A percentile compares a stretch with the other conserved stretches of the same genome.
Conservation (phyloP, 2,888 invertebrate species). For the Ectemnius cavifrons region DNA sequence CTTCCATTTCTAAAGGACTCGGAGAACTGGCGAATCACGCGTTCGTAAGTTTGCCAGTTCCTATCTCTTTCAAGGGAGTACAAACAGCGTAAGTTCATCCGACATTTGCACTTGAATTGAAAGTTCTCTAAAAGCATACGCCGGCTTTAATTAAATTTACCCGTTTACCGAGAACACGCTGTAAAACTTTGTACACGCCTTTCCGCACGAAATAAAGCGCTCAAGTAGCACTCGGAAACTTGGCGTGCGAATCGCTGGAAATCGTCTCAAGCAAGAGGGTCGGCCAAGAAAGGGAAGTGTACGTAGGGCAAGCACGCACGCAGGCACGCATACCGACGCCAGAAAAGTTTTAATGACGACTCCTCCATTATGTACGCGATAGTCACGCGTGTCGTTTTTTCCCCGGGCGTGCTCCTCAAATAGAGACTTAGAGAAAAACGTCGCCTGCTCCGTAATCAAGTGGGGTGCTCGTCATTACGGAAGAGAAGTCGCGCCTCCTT, state of each 20-base stretch:
- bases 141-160: conserved; percentile 27
- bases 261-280: conserved; percentile 8
- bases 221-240: conserved; percentile 20
- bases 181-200: conserved; percentile 29
- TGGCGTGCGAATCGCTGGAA: conserved; percentile 15
- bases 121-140: conserved; percentile 17
- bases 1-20: no score
- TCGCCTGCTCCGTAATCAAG: conserved; percentile 17
- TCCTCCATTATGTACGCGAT: conserved; percentile 44
- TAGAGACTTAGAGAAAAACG: conserved; percentile 30
- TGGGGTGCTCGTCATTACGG: not conserved
- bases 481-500: conserved; percentile 14
- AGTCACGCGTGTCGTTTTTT: conserved; percentile 32
- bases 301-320: conserved; percentile 18
- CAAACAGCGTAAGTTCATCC: not conserved
- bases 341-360: conserved; percentile 42
- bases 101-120: conserved; percentile 21
- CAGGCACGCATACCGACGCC: conserved; percentile 36
- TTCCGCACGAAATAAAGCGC: not conserved
- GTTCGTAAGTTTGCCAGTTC: no score
- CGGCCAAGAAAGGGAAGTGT: not conserved
- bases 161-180: not conserved
- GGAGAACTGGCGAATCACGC: no score
- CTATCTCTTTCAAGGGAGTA: no score
- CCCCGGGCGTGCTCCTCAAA: conserved; percentile 21